Conservation (phyloP, 2,888 invertebrate genomes). For the Diadegma fenestrale region DNA sequence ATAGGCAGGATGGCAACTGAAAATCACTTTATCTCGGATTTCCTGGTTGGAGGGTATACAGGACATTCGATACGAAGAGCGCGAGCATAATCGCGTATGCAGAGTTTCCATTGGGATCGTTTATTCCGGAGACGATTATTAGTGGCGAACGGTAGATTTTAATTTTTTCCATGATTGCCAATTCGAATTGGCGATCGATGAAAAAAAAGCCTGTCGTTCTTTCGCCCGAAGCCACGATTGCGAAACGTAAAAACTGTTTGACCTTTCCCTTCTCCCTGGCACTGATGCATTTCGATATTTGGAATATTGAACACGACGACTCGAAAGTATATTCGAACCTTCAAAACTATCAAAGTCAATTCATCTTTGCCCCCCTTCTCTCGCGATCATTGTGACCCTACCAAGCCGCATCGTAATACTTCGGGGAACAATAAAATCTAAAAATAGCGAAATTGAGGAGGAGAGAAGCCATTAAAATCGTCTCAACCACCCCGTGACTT, state of each 20-base stretch:
- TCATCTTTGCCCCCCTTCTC: background rate
- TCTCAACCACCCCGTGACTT: slow-evolving; percentile 5
- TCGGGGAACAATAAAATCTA: background rate
- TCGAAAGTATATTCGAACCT: background rate
- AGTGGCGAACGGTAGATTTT: background rate
- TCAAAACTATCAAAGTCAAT: slow-evolving; percentile 9
- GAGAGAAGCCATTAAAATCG: slow-evolving; percentile 14
- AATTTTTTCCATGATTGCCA: background rate
- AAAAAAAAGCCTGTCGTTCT: background rate
- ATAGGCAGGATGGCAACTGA: slow-evolving; percentile 3
- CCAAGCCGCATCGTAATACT: background rate
- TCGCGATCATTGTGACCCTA: background rate
- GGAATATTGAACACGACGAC: background rate
- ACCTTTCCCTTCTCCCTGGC: background rate
- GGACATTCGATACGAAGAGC: background rate
- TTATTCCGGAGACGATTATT: background rate
- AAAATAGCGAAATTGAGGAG: slow-evolving; percentile 29
- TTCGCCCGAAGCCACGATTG: background rate
- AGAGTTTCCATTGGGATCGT: background rate
- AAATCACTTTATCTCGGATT: background rate
- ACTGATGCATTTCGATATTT: slow-evolving; percentile 1
- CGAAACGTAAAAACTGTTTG: slow-evolving; percentile 19
- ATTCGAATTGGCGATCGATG: background rate
- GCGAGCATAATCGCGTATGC: too few species aligned
- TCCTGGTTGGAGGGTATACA: background rate